A percentile compares a stretch with the other conserved stretches of the same genome.
phyloP scores from a whole-genome alignment of 2,113 vertebrate genomes.

The Platysteira castanea region DNA sequence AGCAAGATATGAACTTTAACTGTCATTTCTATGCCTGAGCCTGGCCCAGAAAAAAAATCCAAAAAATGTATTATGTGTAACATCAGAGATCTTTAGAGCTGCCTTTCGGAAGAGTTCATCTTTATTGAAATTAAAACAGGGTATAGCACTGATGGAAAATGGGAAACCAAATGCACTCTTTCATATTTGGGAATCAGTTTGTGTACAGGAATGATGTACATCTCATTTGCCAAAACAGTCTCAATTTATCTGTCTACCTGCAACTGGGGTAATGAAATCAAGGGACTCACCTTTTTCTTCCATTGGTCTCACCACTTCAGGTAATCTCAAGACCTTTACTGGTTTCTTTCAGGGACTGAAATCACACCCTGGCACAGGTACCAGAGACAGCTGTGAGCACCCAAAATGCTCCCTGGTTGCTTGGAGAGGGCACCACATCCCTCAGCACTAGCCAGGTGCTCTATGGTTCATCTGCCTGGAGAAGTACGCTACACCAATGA shows the following conservation, averaged over 20 bases:
- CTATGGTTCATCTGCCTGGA: neutral
- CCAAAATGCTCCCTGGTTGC: neutral
- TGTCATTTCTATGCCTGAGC: neutral
- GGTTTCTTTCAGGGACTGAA: neutral
- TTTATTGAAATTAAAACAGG: neutral
- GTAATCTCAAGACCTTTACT: neutral
- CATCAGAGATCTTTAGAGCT: neutral
- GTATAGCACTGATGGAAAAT: neutral
- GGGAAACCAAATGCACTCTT: neutral
- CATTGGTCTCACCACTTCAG: neutral
- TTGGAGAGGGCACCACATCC: fast-evolving
- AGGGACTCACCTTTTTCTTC: neutral
- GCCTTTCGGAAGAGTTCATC: neutral
- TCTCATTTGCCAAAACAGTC: neutral
- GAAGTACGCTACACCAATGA: neutral
- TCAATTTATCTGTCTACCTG: neutral
- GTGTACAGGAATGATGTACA: neutral
- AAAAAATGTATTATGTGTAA: neutral
- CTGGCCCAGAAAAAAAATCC: neutral
- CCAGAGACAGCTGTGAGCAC: neutral
- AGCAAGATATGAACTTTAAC: neutral
- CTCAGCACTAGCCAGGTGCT: neutral
- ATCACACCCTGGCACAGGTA: neutral
- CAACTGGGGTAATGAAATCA: neutral
- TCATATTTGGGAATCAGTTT: neutral